These are phyloP conservation scores for Drosophila sordidula DNA, from an alignment of 2,888 invertebrate species.

Conservation along the genomic window DNA sequence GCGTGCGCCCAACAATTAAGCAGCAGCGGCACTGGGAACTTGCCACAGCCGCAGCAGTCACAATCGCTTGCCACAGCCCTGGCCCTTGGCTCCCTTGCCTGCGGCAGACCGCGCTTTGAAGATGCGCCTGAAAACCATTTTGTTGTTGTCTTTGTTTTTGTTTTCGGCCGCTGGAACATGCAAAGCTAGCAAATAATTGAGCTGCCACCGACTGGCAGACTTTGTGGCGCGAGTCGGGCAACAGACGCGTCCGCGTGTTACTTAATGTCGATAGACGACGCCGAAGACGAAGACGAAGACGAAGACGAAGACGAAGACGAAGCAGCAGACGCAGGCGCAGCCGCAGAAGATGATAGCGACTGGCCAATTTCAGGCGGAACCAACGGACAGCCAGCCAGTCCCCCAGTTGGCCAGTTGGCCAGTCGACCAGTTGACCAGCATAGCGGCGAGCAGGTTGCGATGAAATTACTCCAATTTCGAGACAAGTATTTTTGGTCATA, in stretches of 20 bases:
- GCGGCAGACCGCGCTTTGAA: conserved; percentile 24
- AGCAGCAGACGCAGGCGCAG: too few species aligned
- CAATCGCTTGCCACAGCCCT: conserved; percentile 5
- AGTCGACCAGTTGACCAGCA: conserved; percentile 15
- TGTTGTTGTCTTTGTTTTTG: not conserved
- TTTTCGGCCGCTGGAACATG: not conserved
- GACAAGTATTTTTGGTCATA: conserved; percentile 80
- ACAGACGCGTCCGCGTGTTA: conserved; percentile 63
- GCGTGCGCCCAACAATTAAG: conserved; percentile 63
- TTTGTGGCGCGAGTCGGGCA: conserved; percentile 67
- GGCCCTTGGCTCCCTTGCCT: not conserved
- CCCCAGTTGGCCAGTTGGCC: conserved; percentile 33
- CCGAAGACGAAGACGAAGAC: not conserved
- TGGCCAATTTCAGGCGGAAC: conserved; percentile 69
- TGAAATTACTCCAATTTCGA: conserved; percentile 82
- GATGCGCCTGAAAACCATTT: not conserved
- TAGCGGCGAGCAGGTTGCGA: conserved; percentile 42
- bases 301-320: too few species aligned
- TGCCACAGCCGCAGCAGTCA: not conserved
- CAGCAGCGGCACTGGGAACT: conserved; percentile 16
- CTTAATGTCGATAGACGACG: conserved; percentile 49
- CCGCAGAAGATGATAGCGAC: too few species aligned
- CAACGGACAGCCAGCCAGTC: conserved; percentile 8
- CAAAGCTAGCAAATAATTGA: conserved; percentile 57
- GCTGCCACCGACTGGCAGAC: conserved; percentile 52